phyloP scores from a whole-genome alignment of 2,888 invertebrate species.

The Altica lythri region DNA sequence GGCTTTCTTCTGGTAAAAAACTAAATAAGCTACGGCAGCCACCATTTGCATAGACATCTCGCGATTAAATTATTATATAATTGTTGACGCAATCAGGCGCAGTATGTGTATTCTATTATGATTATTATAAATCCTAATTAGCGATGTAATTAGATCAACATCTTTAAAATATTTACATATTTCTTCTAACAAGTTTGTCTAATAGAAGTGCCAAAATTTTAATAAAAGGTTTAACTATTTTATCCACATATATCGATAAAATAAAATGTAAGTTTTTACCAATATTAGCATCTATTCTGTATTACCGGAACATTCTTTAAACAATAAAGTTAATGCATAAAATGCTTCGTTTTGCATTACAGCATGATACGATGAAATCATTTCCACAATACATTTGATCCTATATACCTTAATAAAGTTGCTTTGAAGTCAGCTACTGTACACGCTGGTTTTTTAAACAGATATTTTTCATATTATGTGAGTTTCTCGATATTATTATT shows the following conservation, averaged over 20 bases:
- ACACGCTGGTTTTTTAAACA: no score
- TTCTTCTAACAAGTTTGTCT: conserved; percentile 43
- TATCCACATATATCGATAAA: conserved; percentile 51
- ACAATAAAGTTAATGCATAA: conserved; percentile 70
- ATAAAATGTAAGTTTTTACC: conserved; percentile 52
- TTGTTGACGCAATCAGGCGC: no score
- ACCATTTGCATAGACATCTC: no score
- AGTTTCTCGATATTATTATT: no score
- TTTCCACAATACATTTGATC: conserved; percentile 77
- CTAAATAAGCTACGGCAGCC: no score
- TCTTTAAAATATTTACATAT: conserved; percentile 45
- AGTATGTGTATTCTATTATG: no score
- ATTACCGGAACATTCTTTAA: conserved; percentile 49
- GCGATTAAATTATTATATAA: no score
- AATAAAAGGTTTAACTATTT: conserved; percentile 50
- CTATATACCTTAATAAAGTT: no score
- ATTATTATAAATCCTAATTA: conserved; percentile 41
- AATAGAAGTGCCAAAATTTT: conserved; percentile 51
- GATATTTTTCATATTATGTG: no score
- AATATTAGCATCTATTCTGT: conserved; percentile 45
- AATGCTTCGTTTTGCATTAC: conserved; percentile 89
- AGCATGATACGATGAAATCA: conserved; percentile 81
- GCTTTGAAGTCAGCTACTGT: no score
- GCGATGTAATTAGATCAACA: conserved; percentile 32
- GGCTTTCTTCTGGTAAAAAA: no score